Conservation (phyloP, 2,888 invertebrate genomes). For the Eupithecia centaureata region DNA sequence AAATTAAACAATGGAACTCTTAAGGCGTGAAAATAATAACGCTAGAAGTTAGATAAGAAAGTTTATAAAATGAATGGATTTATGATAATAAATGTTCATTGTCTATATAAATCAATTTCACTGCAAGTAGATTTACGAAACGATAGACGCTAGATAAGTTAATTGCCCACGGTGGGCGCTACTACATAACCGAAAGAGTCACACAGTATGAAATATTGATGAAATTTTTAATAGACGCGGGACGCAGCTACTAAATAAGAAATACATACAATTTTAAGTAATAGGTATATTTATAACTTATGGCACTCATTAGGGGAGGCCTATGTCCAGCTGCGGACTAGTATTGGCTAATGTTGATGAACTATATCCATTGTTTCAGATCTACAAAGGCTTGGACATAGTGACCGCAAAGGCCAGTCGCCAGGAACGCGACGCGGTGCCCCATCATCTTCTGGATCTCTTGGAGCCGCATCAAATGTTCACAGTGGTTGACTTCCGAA, state of each 20-base stretch:
- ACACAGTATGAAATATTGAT: no score
- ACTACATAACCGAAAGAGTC: no score
- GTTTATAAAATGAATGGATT: neutral
- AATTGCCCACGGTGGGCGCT: no score
- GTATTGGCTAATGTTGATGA: neutral
- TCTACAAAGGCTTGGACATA: slow-evolving; percentile 96
- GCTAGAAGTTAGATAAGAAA: neutral
- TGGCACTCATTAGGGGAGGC: no score
- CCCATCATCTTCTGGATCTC: slow-evolving; percentile 95
- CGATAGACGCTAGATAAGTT: neutral
- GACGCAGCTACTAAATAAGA: no score
- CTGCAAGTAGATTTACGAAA: neutral
- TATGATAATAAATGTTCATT: neutral
- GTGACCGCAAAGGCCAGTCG: slow-evolving; percentile 96
- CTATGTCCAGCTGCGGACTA: neutral
- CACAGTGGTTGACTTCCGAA: slow-evolving; percentile 93
- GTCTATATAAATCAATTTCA: neutral
- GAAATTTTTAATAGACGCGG: no score
- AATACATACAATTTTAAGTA: no score
- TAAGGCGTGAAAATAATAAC: neutral
- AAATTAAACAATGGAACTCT: neutral
- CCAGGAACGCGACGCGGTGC: slow-evolving; percentile 89
- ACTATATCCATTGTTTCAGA: slow-evolving; percentile 81
- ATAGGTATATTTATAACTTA: no score
- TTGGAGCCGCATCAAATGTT: slow-evolving; percentile 91